These are phyloP conservation scores for Thumatha senex DNA, from an alignment of 2,888 invertebrate species.

Conservation along the genomic window DNA sequence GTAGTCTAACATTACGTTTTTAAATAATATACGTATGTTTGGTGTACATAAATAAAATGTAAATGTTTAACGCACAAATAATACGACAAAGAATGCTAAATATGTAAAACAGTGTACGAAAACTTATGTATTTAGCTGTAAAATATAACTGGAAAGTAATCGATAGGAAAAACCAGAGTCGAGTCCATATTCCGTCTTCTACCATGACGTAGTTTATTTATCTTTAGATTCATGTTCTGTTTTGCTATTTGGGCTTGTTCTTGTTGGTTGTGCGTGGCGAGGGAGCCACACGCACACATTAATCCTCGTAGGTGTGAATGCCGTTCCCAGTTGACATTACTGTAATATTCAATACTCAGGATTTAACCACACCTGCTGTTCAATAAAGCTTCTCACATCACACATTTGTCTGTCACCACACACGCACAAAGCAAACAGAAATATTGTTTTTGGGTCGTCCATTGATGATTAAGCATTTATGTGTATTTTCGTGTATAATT, in stretches of 20 bases:
- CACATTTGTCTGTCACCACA: slow-evolving; percentile 62
- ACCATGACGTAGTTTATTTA: slow-evolving; percentile 33
- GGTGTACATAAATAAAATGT: slow-evolving; percentile 82
- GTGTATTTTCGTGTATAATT: slow-evolving; percentile 48
- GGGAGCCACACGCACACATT: slow-evolving; percentile 17
- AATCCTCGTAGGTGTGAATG: slow-evolving; percentile 15
- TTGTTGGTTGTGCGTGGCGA: slow-evolving; percentile 14
- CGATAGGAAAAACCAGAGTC: slow-evolving; percentile 65
- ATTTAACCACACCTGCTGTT: slow-evolving; percentile 51
- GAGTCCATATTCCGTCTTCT: slow-evolving; percentile 59
- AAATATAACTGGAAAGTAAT: slow-evolving; percentile 62
- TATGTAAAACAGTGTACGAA: slow-evolving; percentile 68
- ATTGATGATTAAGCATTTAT: slow-evolving; percentile 49
- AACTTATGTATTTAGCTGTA: slow-evolving; percentile 77
- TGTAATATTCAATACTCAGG: slow-evolving; percentile 42
- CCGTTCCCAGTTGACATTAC: slow-evolving; percentile 31
- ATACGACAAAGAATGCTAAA: slow-evolving; percentile 66
- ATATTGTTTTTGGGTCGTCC: slow-evolving; percentile 63
- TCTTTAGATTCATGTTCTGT: slow-evolving; percentile 30
- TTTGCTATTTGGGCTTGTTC: slow-evolving; percentile 9
- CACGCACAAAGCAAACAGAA: slow-evolving; percentile 65
- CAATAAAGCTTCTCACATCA: slow-evolving; percentile 38
- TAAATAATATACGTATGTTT: slow-evolving; percentile 79
- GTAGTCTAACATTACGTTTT: slow-evolving; percentile 74
- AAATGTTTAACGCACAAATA: slow-evolving; percentile 84